Base-by-base conservation (phyloP, 2,113 vertebrate species). In the Pollachius pollachius region DNA sequence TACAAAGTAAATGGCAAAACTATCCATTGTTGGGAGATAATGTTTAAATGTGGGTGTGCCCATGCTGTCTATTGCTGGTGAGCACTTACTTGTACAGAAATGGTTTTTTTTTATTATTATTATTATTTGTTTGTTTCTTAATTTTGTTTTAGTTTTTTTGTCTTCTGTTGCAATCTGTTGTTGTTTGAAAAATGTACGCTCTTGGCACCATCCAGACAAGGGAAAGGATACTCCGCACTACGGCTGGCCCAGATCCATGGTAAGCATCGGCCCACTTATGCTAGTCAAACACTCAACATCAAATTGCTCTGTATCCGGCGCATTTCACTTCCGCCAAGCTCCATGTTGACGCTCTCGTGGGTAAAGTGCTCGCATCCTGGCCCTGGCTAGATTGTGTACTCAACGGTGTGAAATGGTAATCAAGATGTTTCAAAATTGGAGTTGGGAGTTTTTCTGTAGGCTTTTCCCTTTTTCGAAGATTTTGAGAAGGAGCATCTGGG, bases 61-160 rank as follows among this genome's bases (percentile, higher is more conserved):
- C 87, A 88, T 81, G 85, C 86, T 77, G 85, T 89, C 80, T 83
- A 70, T 88, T 81, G 85, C 88, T 90, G 81, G 79, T 87, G 82
- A 90, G 87, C 87, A 89, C 88, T 90, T 90, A 87, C 78, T 80
- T 92, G 89, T 92, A 89, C 89, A 92, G 91, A 84, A 81, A 77
- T 84, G 81, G 78, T 75, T 79, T 85, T 76, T 84, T 82, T 67
- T 5, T 54, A 60, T 71, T 52, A 27, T 57, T 23, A 16, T 48
- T 48, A 12, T 82, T 84, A 61, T 75, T 57, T 79, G 37, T 41
- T 41, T 41, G 41, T 48, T 48, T 64, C 23, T 71, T 74, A 72
- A 61, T 59, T 63, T 71, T 52, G 41, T 48, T 17, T 69, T 65
- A 84, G 80, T 69, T 21, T 64, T 71, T 69, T 82, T 84, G 62